phyloP scores from a whole-genome alignment of 2,113 vertebrate species.

The Lamprologus sp. region DNA sequence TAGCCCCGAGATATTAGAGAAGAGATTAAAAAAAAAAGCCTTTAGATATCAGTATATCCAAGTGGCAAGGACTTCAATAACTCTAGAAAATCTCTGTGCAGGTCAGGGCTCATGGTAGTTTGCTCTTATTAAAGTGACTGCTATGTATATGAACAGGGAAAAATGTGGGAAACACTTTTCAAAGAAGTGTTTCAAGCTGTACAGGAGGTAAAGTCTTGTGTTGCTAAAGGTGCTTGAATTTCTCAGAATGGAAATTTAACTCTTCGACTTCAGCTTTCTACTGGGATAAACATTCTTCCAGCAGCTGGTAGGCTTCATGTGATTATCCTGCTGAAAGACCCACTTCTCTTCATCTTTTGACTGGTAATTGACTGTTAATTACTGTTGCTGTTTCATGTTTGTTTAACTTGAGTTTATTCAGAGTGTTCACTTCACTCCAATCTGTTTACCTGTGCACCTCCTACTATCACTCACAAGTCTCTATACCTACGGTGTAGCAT shows the following conservation, averaged over 20 bases:
- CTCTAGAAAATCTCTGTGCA: not conserved
- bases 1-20: slow-evolving; percentile 26
- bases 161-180: not conserved
- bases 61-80: not conserved
- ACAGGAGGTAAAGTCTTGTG: not conserved
- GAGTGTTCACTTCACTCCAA: not conserved
- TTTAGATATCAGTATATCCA: not conserved
- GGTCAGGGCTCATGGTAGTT: not conserved
- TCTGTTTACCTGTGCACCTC: not conserved
- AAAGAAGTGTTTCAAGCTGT: not conserved
- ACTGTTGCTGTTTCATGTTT: not conserved
- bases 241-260: not conserved
- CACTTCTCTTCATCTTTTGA: not conserved
- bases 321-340: not conserved
- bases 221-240: not conserved
- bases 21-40: not conserved
- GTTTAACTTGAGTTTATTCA: not conserved
- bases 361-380: not conserved
- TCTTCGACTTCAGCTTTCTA: not conserved
- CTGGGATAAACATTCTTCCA: not conserved
- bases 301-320: not conserved
- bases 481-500: not conserved
- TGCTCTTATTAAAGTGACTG: not conserved
- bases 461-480: not conserved
- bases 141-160: not conserved